Evolutionary conservation across 2,113 vertebrate genomes (phyloP), one percentile per base, ranked within the genome.

Genomic region (Mormoops blainvillei): DNA sequence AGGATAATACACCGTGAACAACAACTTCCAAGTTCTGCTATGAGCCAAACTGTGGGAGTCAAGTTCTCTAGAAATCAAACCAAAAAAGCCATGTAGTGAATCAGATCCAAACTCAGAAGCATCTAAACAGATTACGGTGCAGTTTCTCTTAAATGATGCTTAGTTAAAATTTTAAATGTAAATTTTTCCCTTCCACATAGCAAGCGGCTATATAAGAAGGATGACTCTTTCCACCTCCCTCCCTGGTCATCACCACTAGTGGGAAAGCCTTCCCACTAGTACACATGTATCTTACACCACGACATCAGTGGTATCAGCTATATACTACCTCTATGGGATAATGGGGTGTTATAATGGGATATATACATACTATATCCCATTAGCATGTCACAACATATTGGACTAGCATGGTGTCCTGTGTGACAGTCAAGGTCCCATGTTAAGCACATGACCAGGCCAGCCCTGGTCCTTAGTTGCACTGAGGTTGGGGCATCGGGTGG

Each of bases 81-180:
- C 38, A 56, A 54, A 92, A 67, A 67, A 61, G 54, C 2, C 45
- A 63, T 26, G 48, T 48, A 56, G 38, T 56, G 28, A 96, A 71
- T 2, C 38, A 22, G 63, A 94, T 77, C 85, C 56, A 94, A 94
- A 96, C 28, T 83, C 88, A 76, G 45, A 91, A 87, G 70, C 31
- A 20, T 61, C 78, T 76, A 89, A 86, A n/a, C 5, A 31, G 14
- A 13, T 24, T 71, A n/a, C 86, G 12, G 28, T 20, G 41, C 45
- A n/a, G 12, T 65, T 36, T 94, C 28, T 93, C 80, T 80, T 52
- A 38, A 82, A 70, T 36, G 36, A 85, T 48, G 19, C 36, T 33
- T 61, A 82, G 22, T 56, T 94, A 28, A 52, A 70, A 43, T 82
- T 26, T 36, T 26, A 26, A 43, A 61, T 50, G 73, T 50, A 63